Conservation (phyloP, 2,797 vertebrate genomes). For the Bovichtus diacanthus region DNA sequence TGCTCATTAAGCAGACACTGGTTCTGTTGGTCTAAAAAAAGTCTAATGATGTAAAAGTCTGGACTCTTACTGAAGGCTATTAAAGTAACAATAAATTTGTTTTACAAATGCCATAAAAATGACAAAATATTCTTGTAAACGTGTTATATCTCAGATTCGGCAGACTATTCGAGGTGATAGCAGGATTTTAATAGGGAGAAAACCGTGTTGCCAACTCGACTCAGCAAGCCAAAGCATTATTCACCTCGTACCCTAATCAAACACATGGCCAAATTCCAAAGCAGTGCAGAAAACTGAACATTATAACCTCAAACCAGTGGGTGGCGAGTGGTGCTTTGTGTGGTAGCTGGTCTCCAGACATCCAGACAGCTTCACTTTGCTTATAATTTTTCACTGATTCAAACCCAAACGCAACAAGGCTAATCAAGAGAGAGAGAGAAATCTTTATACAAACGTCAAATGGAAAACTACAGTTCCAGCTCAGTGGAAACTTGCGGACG, state of each 20-base stretch:
- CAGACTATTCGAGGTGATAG: slow-evolving; percentile 39
- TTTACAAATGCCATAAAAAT: slow-evolving; percentile 64
- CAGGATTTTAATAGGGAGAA: slow-evolving; percentile 47
- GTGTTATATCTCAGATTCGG: slow-evolving; percentile 43
- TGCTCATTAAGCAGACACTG: slow-evolving; percentile 26
- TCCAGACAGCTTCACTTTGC: slow-evolving; percentile 35
- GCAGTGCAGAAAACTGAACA: slow-evolving; percentile 35
- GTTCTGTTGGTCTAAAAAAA: slow-evolving; percentile 16
- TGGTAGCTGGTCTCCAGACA: slow-evolving; percentile 35
- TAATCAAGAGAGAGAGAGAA: slow-evolving; percentile 57
- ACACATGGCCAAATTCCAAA: slow-evolving; percentile 33
- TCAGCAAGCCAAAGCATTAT: slow-evolving; percentile 45
- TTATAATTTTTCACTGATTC: slow-evolving; percentile 60
- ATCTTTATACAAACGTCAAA: slow-evolving; percentile 58
- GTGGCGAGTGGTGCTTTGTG: slow-evolving; percentile 42
- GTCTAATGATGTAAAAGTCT: slow-evolving; percentile 45
- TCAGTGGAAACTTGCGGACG: slow-evolving; percentile 52
- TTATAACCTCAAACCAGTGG: slow-evolving; percentile 36
- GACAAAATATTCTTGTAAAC: slow-evolving; percentile 55
- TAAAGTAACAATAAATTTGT: slow-evolving; percentile 54
- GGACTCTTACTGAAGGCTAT: slow-evolving; percentile 35
- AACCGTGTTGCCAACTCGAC: slow-evolving; percentile 32
- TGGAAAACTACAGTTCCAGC: slow-evolving; percentile 57
- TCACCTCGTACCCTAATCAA: slow-evolving; percentile 46
- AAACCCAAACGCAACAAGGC: slow-evolving; percentile 54